Conservation (phyloP, 1,140 invertebrate genomes). For the Dermatophagoides farinae region DNA sequence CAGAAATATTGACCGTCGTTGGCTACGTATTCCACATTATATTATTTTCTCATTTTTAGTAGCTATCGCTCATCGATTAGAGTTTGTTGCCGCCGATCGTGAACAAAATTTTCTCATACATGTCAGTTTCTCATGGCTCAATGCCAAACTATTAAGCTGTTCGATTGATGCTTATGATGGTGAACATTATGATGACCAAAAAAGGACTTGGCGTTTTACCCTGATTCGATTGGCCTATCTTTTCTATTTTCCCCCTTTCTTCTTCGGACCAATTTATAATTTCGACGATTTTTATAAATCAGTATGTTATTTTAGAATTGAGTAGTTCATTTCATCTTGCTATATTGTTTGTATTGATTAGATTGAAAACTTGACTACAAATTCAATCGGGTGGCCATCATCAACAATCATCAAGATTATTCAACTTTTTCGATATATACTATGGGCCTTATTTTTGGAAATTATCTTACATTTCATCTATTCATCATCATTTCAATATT, state of each 20-base stretch:
- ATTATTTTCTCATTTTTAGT: not conserved
- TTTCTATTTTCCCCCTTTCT: slow-evolving; percentile 18
- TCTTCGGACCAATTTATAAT: slow-evolving; percentile 18
- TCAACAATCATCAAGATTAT: not conserved
- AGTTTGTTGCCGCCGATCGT: not conserved
- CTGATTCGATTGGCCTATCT: slow-evolving; percentile 12
- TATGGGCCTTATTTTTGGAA: slow-evolving; percentile 17
- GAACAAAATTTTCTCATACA: slow-evolving; percentile 17
- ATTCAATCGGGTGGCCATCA: not conserved
- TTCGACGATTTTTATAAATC: slow-evolving; percentile 13
- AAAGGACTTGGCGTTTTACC: not conserved
- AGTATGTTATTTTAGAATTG: not conserved
- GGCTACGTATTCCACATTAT: not conserved
- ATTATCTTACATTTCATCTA: slow-evolving; percentile 16
- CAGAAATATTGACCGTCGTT: not conserved
- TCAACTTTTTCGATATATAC: not conserved
- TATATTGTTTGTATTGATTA: no score
- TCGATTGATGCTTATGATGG: slow-evolving; percentile 14
- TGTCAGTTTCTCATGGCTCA: slow-evolving; percentile 18
- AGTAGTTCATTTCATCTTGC: no score
- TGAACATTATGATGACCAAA: not conserved
- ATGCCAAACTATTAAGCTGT: slow-evolving; percentile 17
- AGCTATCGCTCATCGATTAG: not conserved
- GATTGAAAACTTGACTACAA: no score
- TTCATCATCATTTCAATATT: slow-evolving; percentile 16